Base-by-base conservation (phyloP, 2,113 vertebrate species). In the Scartelaos histophorus region DNA sequence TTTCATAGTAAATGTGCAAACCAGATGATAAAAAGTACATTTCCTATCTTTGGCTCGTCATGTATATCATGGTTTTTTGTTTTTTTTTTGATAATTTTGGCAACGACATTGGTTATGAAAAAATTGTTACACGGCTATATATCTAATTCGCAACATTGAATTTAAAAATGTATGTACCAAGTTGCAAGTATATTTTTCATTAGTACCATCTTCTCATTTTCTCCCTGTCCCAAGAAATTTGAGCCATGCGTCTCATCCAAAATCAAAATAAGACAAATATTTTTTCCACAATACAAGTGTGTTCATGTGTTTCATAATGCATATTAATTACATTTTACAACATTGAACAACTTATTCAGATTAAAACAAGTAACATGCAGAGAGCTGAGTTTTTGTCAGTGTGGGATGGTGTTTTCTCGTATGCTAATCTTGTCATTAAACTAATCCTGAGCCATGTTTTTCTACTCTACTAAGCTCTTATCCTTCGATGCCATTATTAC, bases 391-490 rank as follows among this genome's bases (percentile, higher is more conserved):
- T 56, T 73, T 43, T 51, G 68, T 75, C 69, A 73, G 67, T 71
- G 73, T 38, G 74, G 60, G 67, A 76, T 61, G 53, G 47, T 67
- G 49, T 47, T 45, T 68, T 61, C 53, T 58, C 10, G 65, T 46
- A 25, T n/a, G 74, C 73, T 79, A 69, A 64, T 22, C 43, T 70
- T 69, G 79, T 76, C 66, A 76, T 75, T 60, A 66, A 66, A 84
- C 19, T 73, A 81, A 79, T 66, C 54, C 67, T 64, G 85, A 90
- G 81, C 84, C 90, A 72, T 82, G 46, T 45, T 65, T 67, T 76
- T 79, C 62, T 22, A 35, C 43, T 69, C 49, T 58, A 49, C 13
- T 13, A 38, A 70, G 61, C 72, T 71, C 29, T 49, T 17, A 47
- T 64, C 56, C 29, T 82, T 73, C 77, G 62, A 69, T 76, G 22